Evolutionary conservation across 1,140 invertebrate genomes (phyloP), one percentile per base, ranked within the genome.

Genomic region (Atta colombica): DNA sequence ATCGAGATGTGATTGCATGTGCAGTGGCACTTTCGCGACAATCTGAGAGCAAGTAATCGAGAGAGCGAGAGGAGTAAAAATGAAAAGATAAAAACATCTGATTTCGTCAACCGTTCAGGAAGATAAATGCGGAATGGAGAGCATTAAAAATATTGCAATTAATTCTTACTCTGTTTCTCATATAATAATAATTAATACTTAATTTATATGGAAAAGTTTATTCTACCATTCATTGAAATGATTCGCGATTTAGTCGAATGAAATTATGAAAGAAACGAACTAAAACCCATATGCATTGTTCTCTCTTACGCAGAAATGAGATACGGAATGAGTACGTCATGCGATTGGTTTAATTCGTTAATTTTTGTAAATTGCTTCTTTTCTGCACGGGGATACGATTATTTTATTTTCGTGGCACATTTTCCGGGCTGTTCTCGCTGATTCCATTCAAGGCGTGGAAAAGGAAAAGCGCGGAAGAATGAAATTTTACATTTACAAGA

Each of bases 1-100:
- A 89, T 90, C 88, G 91, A 92, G 91, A 88, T 75, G 89, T 90
- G 89, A 93, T 93, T 87, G 91, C 91, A 91, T 87, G 90, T 68
- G 86, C 84, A 68, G 69, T 69, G 69, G 88, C 85, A 55, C 85
- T 92, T 88, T 93, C 66, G 88, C 51, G 71, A 65, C 63, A 21
- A 82, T 45, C 58, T 45, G 45, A n/a, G 55, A 65, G 61, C 39
- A 5, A 80, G 45, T 4, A 16, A 21, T 12, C 0, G n/a, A 31
- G 12, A 4, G 39, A 66, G 39, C 3, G 16, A 72, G 69, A 60
- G 45, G 39, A n/a, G 49, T 14, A 51, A 45, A 49, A 74, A 53
- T 18, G 6, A n/a, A 21, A 18, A 65, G 35, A 81, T 84, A 66
- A 25, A 25, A 69, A 31, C 21, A n/a, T 39, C 28, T 58, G 31